phyloP scores from a whole-genome alignment of 2,888 invertebrate species.

The Piscicola geometra region DNA sequence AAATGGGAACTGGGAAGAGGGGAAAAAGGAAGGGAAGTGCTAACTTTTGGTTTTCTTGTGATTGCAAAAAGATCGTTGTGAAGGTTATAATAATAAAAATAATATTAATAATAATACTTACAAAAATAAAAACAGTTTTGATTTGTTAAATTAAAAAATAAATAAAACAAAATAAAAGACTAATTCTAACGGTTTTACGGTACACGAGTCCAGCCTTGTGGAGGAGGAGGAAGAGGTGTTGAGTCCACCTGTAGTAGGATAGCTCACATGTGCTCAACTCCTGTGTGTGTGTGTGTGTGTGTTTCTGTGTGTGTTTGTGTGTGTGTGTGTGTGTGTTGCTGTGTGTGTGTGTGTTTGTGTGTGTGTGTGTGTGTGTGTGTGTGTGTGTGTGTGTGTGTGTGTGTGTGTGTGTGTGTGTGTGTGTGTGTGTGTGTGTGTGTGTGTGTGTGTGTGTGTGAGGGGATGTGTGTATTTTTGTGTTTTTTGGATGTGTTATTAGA shows the following conservation, averaged over 20 bases:
- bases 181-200: conserved; percentile 66
- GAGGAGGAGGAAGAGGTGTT: conserved; percentile 83
- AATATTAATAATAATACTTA: too few relatives aligned
- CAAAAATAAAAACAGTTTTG: background rate
- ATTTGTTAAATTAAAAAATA: too few relatives aligned
- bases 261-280: conserved; percentile 64
- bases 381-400: background rate
- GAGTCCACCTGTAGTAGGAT: conserved; percentile 88
- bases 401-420: background rate
- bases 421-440: background rate
- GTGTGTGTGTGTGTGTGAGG: background rate
- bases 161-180: background rate
- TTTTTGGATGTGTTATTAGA: background rate
- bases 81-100: too few relatives aligned
- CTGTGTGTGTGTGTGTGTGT: conserved; percentile 32
- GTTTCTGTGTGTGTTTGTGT: background rate
- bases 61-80: too few relatives aligned
- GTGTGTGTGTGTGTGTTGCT: background rate
- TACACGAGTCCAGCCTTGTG: conserved; percentile 78
- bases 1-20: too few relatives aligned
- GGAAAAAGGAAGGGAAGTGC: background rate
- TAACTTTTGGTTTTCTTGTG: background rate
- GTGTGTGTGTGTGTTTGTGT: background rate
- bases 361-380: background rate
- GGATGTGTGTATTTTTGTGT: too few relatives aligned